A percentile compares a stretch with the other conserved stretches of the same genome.
These are phyloP conservation scores for Harpagifer antarcticus DNA, from an alignment of 2,797 vertebrate species.

Conservation along the genomic window DNA sequence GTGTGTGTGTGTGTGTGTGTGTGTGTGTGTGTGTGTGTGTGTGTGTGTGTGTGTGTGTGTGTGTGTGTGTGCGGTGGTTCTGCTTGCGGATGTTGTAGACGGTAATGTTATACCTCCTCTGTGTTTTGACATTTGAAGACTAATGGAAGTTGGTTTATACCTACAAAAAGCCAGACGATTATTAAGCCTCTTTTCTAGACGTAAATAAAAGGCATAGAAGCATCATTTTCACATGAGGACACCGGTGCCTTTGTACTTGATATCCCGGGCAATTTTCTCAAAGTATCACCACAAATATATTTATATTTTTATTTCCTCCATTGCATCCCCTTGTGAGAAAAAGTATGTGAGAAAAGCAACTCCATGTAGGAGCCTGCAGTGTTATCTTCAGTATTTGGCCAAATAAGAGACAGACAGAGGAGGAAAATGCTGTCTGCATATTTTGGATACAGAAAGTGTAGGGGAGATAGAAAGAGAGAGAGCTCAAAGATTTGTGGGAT, in stretches of 20 bases:
- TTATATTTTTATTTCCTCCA: not conserved
- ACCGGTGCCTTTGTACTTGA: conserved; percentile 28
- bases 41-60: conserved; percentile 56
- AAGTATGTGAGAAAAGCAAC: conserved; percentile 4
- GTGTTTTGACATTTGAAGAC: conserved; percentile 79
- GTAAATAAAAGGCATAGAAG: conserved; percentile 53
- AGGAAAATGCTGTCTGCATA: conserved; percentile 72
- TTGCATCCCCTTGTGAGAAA: not conserved
- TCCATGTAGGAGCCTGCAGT: not conserved
- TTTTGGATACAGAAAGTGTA: conserved; percentile 62
- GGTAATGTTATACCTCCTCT: conserved; percentile 74
- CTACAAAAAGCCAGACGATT: conserved; percentile 59
- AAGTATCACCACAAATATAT: conserved; percentile 20
- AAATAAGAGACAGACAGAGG: conserved; percentile 50
- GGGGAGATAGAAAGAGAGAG: conserved; percentile 9
- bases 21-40: conserved; percentile 47
- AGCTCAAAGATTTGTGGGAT: conserved; percentile 22
- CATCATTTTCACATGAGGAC: conserved; percentile 55
- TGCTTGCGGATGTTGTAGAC: conserved; percentile 69
- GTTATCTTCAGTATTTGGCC: conserved; percentile 17
- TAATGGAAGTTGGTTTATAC: conserved; percentile 67
- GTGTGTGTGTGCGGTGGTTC: conserved; percentile 46
- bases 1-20: conserved; percentile 45
- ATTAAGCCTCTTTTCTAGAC: conserved; percentile 56
- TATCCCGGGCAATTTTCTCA: not conserved